phyloP scores from a whole-genome alignment of 2,113 vertebrate genomes.

The Catharus fuscescens region DNA sequence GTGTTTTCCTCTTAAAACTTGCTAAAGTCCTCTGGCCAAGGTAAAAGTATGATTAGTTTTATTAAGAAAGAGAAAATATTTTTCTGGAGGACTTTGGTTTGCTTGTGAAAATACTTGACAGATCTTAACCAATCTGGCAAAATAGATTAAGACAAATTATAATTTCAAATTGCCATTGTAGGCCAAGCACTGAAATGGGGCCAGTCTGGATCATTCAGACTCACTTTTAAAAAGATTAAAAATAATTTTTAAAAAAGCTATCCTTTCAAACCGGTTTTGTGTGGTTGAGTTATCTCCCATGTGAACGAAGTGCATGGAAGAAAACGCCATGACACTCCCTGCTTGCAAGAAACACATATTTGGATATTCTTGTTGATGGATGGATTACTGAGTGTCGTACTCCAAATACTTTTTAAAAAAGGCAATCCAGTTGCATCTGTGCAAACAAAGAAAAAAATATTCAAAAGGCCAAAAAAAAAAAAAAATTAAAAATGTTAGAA shows the following conservation, averaged over 20 bases:
- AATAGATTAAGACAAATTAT: slow-evolving; percentile 51
- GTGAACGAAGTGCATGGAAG: slow-evolving; percentile 21
- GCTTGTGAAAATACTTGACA: slow-evolving; percentile 45
- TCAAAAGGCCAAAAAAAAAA: slow-evolving; percentile 59
- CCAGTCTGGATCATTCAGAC: slow-evolving; percentile 54
- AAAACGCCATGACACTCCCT: not conserved
- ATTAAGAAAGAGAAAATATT: slow-evolving; percentile 36
- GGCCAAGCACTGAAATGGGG: slow-evolving; percentile 64
- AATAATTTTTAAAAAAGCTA: not conserved
- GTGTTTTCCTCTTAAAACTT: slow-evolving; percentile 52
- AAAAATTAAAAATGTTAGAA: slow-evolving; percentile 54
- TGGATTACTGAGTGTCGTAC: not conserved
- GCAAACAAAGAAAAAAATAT: slow-evolving; percentile 35
- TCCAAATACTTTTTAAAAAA: slow-evolving; percentile 42
- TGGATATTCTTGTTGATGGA: slow-evolving; percentile 24
- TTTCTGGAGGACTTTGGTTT: slow-evolving; percentile 51
- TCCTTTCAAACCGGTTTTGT: slow-evolving; percentile 22
- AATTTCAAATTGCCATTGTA: slow-evolving; percentile 53
- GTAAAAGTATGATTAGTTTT: slow-evolving; percentile 41
- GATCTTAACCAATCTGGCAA: slow-evolving; percentile 45
- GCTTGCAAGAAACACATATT: not conserved
- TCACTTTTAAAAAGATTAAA: not conserved
- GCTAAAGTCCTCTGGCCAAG: slow-evolving; percentile 54
- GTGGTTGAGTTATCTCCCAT: slow-evolving; percentile 6
- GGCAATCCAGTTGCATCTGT: slow-evolving; percentile 42